Percentiles rank a stretch among this genome's conserved stretches.
These are phyloP conservation scores for Thalassoma bifasciatum DNA, from an alignment of 2,113 vertebrate species.

Conservation along the genomic window DNA sequence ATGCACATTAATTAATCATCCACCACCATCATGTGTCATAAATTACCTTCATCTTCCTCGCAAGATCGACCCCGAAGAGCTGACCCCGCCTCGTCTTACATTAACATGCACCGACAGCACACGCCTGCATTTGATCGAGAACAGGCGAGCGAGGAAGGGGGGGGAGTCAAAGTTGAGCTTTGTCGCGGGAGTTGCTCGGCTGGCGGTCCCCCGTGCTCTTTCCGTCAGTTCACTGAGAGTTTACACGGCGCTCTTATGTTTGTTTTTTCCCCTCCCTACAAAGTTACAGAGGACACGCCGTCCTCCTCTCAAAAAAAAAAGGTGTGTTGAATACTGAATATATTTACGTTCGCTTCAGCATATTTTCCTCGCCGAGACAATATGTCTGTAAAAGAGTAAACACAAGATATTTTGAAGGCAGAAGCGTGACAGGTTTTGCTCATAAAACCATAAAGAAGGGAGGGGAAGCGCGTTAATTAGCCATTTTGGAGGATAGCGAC, in stretches of 20 bases:
- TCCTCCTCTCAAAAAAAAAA: constrained; percentile 68
- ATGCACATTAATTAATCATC: constrained; percentile 72
- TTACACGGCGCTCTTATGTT: constrained; percentile 58
- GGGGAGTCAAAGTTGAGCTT: constrained; percentile 58
- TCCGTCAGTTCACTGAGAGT: constrained; percentile 66
- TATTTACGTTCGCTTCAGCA: constrained; percentile 67
- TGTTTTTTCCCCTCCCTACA: constrained; percentile 58
- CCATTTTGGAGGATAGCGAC: constrained; percentile 65
- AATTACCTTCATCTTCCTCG: constrained; percentile 64
- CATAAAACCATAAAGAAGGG: constrained; percentile 53
- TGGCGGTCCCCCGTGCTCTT: constrained; percentile 34
- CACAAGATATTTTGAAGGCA: constrained; percentile 66
- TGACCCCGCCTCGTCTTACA: constrained; percentile 63
- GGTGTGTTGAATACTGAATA: constrained; percentile 69
- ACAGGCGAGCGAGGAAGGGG: background rate
- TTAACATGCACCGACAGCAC: constrained; percentile 52
- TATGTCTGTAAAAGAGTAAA: constrained; percentile 67
- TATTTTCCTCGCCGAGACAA: constrained; percentile 64
- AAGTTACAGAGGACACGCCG: constrained; percentile 69
- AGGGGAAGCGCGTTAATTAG: constrained; percentile 64
- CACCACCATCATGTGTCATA: constrained; percentile 45
- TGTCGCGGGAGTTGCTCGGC: constrained; percentile 51
- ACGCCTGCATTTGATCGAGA: constrained; percentile 42
- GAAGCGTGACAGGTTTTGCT: constrained; percentile 69
- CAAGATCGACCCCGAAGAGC: constrained; percentile 49